Base-by-base conservation (phyloP, 2,113 vertebrate species). In the Scomber scombrus region DNA sequence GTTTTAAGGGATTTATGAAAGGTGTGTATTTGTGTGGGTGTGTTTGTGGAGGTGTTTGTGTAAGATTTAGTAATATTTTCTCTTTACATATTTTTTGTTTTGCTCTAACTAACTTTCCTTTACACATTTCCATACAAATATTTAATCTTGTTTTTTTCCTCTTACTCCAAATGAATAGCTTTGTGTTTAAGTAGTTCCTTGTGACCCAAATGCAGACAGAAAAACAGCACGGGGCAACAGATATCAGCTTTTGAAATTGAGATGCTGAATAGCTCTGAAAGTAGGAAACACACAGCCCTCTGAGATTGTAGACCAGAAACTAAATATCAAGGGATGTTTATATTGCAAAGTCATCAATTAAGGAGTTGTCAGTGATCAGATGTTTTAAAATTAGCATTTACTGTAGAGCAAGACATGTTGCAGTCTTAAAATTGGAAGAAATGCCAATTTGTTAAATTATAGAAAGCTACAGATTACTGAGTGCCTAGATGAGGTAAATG, bases 41-140 rank as follows among this genome's bases (percentile, higher is more conserved):
- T 58, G 56, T 5, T 4, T 54, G 6, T 54, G n/a, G 7, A 46
- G 45, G 52, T 34, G 34, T n/a, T 54, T 60, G 15, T 72, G 46
- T n/a, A 11, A 29, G 75, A 23, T 86, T 77, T 19, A 50, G 2
- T 10, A 4, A 19, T 50, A 46, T 58, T 57, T 15, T 21, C 11
- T 5, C 40, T 55, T 49, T 7, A 43, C 67, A 45, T 69, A 23
- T 46, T 6, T 26, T 45, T 55, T 65, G 45, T 1, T 69, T 69
- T 3, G 13, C 13, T 31, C 18, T 80, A 47, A 47, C n/a, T 43
- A 19, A 49, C 55, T 71, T 71, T 56, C 18, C 3, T 21, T 29
- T 58, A 4, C 9, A 63, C n/a, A 29, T 57, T 67, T 63, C 3
- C 16, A 5, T 55, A 55, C 16, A 56, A 64, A 52, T 11, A 71